Conservation (phyloP, 2,113 vertebrate genomes). For the Apaloderma vittatum region DNA sequence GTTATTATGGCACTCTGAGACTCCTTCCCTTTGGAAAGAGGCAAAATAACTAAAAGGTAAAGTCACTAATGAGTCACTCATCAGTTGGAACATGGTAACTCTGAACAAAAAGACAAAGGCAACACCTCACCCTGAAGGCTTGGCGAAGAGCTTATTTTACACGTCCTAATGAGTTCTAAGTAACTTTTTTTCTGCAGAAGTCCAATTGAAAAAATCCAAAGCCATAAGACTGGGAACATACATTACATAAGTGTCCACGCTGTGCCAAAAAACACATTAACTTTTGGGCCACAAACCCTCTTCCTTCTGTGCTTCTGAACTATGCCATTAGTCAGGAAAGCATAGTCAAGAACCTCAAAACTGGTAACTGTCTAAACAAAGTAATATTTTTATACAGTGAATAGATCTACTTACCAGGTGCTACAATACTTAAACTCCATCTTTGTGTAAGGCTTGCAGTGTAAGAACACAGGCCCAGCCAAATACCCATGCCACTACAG, state of each 20-base stretch:
- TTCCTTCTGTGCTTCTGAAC: not conserved
- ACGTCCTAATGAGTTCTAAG: not conserved
- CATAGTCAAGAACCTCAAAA: not conserved
- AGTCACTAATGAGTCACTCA: constrained; percentile 18
- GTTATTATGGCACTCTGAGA: not conserved
- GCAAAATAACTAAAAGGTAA: constrained; percentile 18
- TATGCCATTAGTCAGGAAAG: not conserved
- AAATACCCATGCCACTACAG: not conserved
- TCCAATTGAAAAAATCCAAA: fast-evolving
- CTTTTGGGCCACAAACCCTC: not conserved
- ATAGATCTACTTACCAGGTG: not conserved
- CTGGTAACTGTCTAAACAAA: not conserved
- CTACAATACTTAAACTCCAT: not conserved
- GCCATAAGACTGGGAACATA: not conserved
- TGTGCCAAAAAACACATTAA: not conserved
- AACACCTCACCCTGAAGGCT: constrained; percentile 31
- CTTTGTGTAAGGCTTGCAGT: not conserved
- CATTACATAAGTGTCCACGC: not conserved
- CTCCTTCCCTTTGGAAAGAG: not conserved
- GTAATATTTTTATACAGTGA: not conserved
- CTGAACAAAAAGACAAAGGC: not conserved
- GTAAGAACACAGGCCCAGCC: not conserved
- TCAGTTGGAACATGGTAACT: not conserved
- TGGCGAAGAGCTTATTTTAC: constrained; percentile 29
- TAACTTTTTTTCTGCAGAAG: not conserved